Percentiles rank a stretch among this genome's conserved stretches.
These are phyloP conservation scores for Tetranychus truncatus DNA, from an alignment of 2,888 invertebrate genomes.

Conservation along the genomic window DNA sequence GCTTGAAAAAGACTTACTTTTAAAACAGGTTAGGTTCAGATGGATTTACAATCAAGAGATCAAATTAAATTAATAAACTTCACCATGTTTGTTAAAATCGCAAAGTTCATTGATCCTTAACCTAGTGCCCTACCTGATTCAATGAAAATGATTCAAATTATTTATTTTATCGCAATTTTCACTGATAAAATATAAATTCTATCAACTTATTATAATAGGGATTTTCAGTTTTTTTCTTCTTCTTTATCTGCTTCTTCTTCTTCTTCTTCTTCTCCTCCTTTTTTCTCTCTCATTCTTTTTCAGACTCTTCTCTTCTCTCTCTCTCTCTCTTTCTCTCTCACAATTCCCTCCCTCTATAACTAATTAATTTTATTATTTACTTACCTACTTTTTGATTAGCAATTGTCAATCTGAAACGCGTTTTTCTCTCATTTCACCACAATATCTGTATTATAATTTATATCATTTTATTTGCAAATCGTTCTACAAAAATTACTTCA, in stretches of 20 bases:
- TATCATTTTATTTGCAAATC: background rate
- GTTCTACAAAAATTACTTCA: too few species aligned
- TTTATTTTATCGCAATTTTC: background rate
- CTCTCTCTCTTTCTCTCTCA: background rate
- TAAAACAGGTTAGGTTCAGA: background rate
- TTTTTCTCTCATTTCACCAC: background rate
- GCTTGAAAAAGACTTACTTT: background rate
- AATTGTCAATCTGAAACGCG: too few species aligned
- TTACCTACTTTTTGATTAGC: background rate
- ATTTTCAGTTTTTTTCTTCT: background rate
- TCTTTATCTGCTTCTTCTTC: too few species aligned
- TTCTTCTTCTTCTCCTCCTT: background rate
- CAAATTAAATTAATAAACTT: background rate
- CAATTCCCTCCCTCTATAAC: background rate
- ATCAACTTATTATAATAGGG: background rate
- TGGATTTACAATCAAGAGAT: background rate
- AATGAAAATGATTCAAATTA: background rate
- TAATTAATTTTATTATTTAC: background rate
- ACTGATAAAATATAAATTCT: background rate
- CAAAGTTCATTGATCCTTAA: background rate
- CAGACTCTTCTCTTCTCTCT: background rate
- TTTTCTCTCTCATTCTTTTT: conserved; percentile 7
- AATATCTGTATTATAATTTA: background rate
- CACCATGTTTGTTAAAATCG: background rate
- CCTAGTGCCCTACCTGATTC: conserved; percentile 1